phyloP scores from a whole-genome alignment of 2,113 vertebrate species.

The Rhegmatorhina hoffmannsi region DNA sequence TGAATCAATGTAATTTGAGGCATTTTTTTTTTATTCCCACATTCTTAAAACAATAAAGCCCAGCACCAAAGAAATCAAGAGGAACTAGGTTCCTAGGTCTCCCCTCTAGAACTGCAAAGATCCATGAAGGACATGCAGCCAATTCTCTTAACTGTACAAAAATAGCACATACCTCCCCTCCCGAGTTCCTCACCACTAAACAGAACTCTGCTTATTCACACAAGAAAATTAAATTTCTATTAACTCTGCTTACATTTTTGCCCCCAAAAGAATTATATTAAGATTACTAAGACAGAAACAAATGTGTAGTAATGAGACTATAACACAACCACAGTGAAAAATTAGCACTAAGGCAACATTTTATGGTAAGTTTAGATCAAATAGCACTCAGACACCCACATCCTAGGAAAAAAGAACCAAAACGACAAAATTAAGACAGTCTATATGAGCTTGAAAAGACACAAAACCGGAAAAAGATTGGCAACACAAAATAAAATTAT shows the following conservation, averaged over 20 bases:
- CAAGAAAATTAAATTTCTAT: conserved; percentile 40
- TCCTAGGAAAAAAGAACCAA: not conserved
- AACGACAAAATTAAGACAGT: not conserved
- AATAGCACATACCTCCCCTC: not conserved
- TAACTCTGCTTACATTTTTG: not conserved
- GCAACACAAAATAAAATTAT: conserved; percentile 4
- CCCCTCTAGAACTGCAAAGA: not conserved
- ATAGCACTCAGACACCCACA: not conserved
- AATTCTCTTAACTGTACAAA: not conserved
- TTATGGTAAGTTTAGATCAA: not conserved
- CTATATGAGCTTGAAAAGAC: not conserved
- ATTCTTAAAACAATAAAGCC: conserved; percentile 11
- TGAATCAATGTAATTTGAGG: conserved; percentile 21
- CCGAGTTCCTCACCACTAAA: not conserved
- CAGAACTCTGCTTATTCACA: conserved; percentile 26
- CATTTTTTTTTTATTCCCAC: conserved; percentile 26
- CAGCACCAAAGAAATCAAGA: conserved; percentile 8
- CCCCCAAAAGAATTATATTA: not conserved
- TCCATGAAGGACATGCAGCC: not conserved
- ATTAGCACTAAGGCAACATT: not conserved
- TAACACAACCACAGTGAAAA: conserved; percentile 16
- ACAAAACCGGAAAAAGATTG: not conserved
- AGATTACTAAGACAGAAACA: not conserved
- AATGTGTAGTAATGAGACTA: not conserved
- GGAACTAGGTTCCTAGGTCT: not conserved